Conservation (phyloP, 2,888 invertebrate species). For the Spilarctia lutea region DNA sequence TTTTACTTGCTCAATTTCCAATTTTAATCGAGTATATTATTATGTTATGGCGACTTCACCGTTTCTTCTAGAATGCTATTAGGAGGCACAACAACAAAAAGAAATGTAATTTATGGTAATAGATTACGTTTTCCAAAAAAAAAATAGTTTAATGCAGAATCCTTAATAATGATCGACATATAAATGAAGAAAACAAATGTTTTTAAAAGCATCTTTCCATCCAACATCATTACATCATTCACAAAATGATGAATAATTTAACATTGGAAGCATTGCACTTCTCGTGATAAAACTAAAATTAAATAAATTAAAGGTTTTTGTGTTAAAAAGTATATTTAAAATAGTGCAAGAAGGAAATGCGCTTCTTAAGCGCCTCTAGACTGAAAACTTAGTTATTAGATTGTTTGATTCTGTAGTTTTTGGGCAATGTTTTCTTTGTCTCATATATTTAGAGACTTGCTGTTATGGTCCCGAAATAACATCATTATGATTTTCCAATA, state of each 20-base stretch:
- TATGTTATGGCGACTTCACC: too few relatives aligned
- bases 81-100: background rate
- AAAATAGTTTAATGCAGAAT: background rate
- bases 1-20: background rate
- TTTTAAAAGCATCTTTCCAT: background rate
- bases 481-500: constrained; percentile 36
- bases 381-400: background rate
- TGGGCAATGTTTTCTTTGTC: background rate
- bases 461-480: background rate
- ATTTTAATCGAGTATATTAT: background rate
- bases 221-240: background rate
- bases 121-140: background rate
- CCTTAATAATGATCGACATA: background rate
- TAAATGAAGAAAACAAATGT: background rate
- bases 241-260: background rate
- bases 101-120: background rate
- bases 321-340: background rate
- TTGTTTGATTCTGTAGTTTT: background rate
- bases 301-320: background rate
- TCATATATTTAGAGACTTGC: background rate
- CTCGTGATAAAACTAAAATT: background rate
- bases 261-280: background rate
- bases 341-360: background rate
- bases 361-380: background rate
- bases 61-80: background rate